A percentile compares a stretch with the other conserved stretches of the same genome.
Evolutionary conservation across 2,797 vertebrate species (phyloP).

Genomic region (Anabas testudineus): DNA sequence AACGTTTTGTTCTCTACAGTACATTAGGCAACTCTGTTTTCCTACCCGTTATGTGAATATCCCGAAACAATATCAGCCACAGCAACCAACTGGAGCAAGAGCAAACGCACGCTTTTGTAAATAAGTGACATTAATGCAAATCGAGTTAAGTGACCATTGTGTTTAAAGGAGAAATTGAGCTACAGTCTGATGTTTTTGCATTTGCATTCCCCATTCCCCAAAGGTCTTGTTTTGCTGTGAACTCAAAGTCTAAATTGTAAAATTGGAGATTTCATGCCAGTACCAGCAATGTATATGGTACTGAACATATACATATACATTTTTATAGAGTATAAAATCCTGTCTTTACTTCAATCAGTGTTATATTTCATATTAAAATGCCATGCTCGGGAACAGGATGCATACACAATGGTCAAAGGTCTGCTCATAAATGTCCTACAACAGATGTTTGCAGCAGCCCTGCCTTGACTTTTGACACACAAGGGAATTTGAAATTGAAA

Average conservation of each 20-base stretch:
- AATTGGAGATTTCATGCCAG: neutral
- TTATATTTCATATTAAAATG: conserved; percentile 19
- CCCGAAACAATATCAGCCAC: conserved; percentile 73
- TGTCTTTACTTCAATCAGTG: neutral
- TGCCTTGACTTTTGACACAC: conserved; percentile 14
- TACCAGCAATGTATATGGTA: neutral
- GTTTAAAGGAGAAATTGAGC: conserved; percentile 34
- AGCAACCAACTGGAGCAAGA: conserved; percentile 64
- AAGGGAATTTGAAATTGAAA: conserved; percentile 35
- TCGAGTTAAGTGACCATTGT: conserved; percentile 67
- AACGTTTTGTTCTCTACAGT: conserved; percentile 73
- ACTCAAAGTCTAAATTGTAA: neutral
- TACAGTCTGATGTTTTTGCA: conserved; percentile 15
- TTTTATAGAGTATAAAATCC: neutral
- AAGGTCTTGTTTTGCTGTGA: neutral
- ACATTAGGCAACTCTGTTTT: conserved; percentile 74
- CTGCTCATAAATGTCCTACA: conserved; percentile 30
- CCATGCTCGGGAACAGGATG: neutral
- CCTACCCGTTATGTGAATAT: conserved; percentile 60
- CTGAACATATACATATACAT: neutral
- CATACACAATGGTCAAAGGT: conserved; percentile 23
- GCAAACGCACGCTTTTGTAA: conserved; percentile 43
- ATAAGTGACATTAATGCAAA: conserved; percentile 74
- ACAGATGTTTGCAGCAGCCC: conserved; percentile 51
- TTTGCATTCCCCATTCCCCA: conserved; percentile 3